Percentiles rank a stretch among this genome's conserved stretches.
Evolutionary conservation across 1,140 invertebrate species (phyloP).

Genomic region (Aphelinus atriplicis): DNA sequence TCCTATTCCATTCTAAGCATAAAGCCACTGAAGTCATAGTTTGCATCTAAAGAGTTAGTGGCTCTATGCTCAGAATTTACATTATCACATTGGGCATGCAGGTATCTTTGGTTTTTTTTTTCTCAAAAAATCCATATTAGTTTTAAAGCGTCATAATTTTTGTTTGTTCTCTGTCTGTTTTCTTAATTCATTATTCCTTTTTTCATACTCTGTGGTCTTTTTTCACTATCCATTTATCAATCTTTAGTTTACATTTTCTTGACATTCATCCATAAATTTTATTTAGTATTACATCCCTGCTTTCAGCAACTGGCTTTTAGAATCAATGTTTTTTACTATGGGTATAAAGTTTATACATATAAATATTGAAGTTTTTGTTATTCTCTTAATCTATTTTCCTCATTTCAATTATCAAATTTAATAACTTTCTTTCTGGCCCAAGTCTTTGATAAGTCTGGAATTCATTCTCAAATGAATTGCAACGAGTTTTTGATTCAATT

Average conservation of each 20-base stretch:
- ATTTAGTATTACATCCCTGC: slow-evolving; percentile 24
- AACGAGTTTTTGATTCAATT: too few species aligned
- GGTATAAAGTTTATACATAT: background rate
- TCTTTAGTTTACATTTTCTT: slow-evolving; percentile 10
- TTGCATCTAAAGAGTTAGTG: background rate
- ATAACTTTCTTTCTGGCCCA: too few species aligned
- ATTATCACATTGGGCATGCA: slow-evolving; percentile 59
- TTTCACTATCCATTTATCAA: slow-evolving; percentile 17
- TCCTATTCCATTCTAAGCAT: slow-evolving; percentile 52
- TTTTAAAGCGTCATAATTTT: background rate
- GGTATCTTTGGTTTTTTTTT: slow-evolving; percentile 58
- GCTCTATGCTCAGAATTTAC: slow-evolving; percentile 20
- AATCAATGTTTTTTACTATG: slow-evolving; percentile 22
- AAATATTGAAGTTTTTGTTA: too few species aligned
- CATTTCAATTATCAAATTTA: too few species aligned
- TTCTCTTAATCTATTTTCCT: too few species aligned
- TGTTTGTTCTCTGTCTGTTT: slow-evolving; percentile 42
- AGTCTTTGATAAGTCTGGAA: too few species aligned
- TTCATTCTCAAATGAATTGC: too few species aligned
- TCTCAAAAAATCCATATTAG: too few species aligned
- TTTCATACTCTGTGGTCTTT: slow-evolving; percentile 5
- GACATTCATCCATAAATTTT: slow-evolving; percentile 15
- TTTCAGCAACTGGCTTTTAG: slow-evolving; percentile 32
- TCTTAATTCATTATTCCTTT: slow-evolving; percentile 9
- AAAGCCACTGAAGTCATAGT: background rate